A percentile compares a stretch with the other conserved stretches of the same genome.
Conservation (phyloP, 1,140 invertebrate genomes). For the Drosophila watanabei region DNA sequence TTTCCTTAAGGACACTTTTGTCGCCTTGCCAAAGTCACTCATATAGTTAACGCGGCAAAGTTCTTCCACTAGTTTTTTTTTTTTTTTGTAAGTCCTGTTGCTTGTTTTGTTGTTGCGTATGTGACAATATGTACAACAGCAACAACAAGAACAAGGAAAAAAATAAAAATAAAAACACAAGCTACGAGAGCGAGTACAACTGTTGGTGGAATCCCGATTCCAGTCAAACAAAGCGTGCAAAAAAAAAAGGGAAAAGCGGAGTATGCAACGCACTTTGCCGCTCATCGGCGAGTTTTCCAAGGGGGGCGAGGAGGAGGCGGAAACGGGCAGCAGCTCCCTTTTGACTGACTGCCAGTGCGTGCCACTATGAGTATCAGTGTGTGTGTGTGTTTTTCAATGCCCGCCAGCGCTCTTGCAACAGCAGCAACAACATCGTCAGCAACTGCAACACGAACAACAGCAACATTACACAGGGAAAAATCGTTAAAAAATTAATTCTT, state of each 20-base stretch:
- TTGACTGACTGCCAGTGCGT: constrained; percentile 67
- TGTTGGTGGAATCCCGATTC: constrained; percentile 70
- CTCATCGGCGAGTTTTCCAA: constrained; percentile 25
- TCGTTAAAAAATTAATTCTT: too few species aligned
- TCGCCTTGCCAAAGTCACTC: constrained; percentile 58
- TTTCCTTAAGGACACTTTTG: constrained; percentile 55
- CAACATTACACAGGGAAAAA: constrained; percentile 14
- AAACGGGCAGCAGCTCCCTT: constrained; percentile 41
- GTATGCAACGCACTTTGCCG: constrained; percentile 80
- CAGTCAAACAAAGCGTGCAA: constrained; percentile 79
- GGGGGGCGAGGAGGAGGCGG: neutral
- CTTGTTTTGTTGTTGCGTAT: constrained; percentile 51
- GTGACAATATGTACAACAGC: constrained; percentile 57
- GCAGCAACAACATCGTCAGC: constrained; percentile 29
- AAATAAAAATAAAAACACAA: constrained; percentile 27
- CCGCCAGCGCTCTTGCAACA: constrained; percentile 68
- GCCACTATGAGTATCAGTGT: constrained; percentile 18
- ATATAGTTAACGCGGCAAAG: constrained; percentile 61
- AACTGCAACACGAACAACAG: constrained; percentile 20
- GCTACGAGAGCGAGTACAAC: constrained; percentile 50
- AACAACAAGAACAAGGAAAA: constrained; percentile 34
- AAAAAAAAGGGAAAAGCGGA: constrained; percentile 43
- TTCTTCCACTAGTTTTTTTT: constrained; percentile 33
- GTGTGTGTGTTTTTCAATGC: constrained; percentile 64
- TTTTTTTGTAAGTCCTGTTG: constrained; percentile 19